Evolutionary conservation across 1,140 invertebrate genomes (phyloP).

Genomic region (Neuroterus valhalla): DNA sequence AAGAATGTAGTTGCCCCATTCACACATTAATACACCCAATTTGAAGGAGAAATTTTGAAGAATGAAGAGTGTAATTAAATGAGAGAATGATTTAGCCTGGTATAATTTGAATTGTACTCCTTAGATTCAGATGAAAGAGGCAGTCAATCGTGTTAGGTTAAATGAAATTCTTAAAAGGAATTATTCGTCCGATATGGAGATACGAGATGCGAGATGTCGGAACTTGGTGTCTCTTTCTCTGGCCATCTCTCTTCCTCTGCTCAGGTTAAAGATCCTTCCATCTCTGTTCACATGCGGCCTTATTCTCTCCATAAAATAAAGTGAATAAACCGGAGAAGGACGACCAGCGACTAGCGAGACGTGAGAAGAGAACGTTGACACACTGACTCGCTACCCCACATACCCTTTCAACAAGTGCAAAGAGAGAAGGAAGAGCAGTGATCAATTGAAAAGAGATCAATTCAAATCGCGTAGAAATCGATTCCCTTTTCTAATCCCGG

Average conservation of each 20-base stretch:
- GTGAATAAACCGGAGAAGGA: slow-evolving; percentile 62
- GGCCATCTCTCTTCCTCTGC: slow-evolving; percentile 38
- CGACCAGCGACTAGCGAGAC: slow-evolving; percentile 15
- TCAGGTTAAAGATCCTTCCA: slow-evolving; percentile 38
- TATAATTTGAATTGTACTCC: too few species aligned
- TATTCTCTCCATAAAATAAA: slow-evolving; percentile 70
- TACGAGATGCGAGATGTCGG: slow-evolving; percentile 33
- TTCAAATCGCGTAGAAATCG: too few species aligned
- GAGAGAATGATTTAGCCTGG: too few species aligned
- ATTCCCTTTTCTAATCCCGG: too few species aligned
- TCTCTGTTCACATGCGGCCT: slow-evolving; percentile 66
- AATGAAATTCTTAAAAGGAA: slow-evolving; percentile 49
- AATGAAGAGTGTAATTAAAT: too few species aligned
- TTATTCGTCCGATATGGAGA: slow-evolving; percentile 37
- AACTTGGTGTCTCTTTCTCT: slow-evolving; percentile 33
- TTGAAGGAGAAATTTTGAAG: too few species aligned
- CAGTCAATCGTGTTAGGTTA: too few species aligned
- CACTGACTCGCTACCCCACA: slow-evolving; percentile 76
- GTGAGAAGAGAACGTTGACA: slow-evolving; percentile 69
- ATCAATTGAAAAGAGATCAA: too few species aligned
- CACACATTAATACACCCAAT: too few species aligned
- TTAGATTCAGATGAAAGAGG: too few species aligned
- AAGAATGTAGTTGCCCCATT: too few species aligned
- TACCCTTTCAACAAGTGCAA: slow-evolving; percentile 66
- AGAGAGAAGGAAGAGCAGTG: slow-evolving; percentile 24